These are phyloP conservation scores for Hypselothyrea guttata DNA, from an alignment of 2,888 invertebrate genomes.

Conservation along the genomic window DNA sequence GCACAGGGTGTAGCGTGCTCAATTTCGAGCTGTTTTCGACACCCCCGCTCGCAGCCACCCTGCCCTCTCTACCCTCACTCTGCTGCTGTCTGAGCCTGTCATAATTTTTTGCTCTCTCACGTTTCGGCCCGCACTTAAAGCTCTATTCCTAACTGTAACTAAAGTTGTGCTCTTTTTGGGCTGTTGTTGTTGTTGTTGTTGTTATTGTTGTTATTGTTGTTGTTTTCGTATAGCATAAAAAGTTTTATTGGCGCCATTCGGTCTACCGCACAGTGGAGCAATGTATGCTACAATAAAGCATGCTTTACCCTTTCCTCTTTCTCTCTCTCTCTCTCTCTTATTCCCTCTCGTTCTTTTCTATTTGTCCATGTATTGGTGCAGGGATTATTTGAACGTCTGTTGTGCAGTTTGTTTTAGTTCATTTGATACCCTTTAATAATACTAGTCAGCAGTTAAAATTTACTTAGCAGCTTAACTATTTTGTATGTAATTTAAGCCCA, in stretches of 20 bases:
- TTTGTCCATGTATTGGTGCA: constrained; percentile 6
- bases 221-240: constrained; percentile 39
- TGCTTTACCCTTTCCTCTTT: neutral
- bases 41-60: neutral
- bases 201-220: constrained; percentile 3
- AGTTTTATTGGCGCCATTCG: constrained; percentile 73
- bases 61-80: neutral
- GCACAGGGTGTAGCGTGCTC: neutral
- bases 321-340: neutral
- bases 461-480: too few species aligned
- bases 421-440: too few species aligned
- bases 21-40: constrained; percentile 2
- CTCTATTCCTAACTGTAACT: constrained; percentile 36
- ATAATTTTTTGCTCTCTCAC: constrained; percentile 37
- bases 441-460: too few species aligned
- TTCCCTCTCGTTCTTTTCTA: neutral
- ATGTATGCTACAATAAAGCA: constrained; percentile 37
- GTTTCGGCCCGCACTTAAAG: constrained; percentile 32
- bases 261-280: constrained; percentile 63
- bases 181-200: neutral
- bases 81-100: constrained; percentile 1
- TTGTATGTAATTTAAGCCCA: too few species aligned
- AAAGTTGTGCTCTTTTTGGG: constrained; percentile 1
- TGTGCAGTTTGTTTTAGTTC: constrained; percentile 16
- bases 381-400: constrained; percentile 21